Conservation (phyloP, 2,797 vertebrate species). For the Agapornis canus region DNA sequence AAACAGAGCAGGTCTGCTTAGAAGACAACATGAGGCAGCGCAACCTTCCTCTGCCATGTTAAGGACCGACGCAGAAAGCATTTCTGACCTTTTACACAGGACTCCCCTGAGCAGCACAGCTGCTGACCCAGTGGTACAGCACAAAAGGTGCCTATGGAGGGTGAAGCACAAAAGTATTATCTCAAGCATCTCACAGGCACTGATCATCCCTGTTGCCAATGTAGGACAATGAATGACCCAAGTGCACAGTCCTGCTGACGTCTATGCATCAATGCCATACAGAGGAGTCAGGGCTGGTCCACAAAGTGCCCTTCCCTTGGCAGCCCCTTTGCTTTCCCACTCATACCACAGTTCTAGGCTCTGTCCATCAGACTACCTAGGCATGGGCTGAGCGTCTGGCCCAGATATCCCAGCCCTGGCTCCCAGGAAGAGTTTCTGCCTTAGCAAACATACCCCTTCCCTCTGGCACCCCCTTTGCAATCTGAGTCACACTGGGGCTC, state of each 20-base stretch:
- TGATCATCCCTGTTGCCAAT: neutral
- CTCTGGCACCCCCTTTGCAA: no score
- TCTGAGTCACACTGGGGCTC: no score
- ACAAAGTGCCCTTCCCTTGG: no score
- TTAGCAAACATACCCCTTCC: no score
- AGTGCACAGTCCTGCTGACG: neutral
- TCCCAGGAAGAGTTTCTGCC: no score
- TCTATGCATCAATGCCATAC: neutral
- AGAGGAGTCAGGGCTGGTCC: neutral
- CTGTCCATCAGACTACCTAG: no score
- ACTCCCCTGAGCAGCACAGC: neutral
- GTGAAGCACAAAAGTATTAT: neutral
- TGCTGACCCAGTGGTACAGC: neutral
- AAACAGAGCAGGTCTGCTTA: neutral
- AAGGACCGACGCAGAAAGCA: neutral
- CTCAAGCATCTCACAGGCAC: neutral
- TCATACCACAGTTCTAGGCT: no score
- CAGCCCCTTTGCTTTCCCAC: no score
- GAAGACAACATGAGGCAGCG: accelerated
- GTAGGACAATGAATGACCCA: neutral
- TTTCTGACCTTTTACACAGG: neutral
- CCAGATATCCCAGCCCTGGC: no score
- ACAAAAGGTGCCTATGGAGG: neutral
- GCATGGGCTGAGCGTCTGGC: no score
- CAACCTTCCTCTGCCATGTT: neutral